Percentiles rank a stretch among this genome's conserved stretches.
phyloP scores from a whole-genome alignment of 2,113 vertebrate genomes.

The Bufo bufo region DNA sequence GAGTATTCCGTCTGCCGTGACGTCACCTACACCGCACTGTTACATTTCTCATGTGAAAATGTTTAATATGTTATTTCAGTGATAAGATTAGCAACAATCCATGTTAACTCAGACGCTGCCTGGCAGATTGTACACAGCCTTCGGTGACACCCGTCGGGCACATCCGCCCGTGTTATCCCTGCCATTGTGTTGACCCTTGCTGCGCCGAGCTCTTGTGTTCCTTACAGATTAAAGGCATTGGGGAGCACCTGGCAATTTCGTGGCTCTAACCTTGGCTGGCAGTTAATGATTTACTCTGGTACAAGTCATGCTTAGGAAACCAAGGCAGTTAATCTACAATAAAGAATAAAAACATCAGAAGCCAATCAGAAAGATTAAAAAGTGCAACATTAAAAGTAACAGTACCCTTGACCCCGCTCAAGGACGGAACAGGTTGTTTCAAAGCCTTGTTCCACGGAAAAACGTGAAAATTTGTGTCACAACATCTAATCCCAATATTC shows the following conservation, averaged over 20 bases:
- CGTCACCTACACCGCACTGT: not conserved
- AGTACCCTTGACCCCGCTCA: not conserved
- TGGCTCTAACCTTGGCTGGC: constrained; percentile 42
- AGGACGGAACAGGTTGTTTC: not conserved
- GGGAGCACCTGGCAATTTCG: constrained; percentile 34
- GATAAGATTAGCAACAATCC: constrained; percentile 25
- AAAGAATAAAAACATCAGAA: constrained; percentile 18
- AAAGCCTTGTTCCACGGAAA: not conserved
- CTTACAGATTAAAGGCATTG: constrained; percentile 17
- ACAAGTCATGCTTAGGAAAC: constrained; percentile 19
- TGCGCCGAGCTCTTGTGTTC: not conserved
- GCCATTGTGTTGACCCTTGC: not conserved
- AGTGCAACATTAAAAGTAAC: not conserved
- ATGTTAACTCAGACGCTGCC: too few species aligned
- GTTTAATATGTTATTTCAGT: not conserved
- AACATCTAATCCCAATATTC: not conserved
- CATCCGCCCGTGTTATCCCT: not conserved
- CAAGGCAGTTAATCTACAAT: constrained; percentile 23
- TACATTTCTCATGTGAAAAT: constrained; percentile 14
- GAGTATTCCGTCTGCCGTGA: not conserved
- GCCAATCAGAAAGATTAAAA: constrained; percentile 1
- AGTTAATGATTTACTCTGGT: constrained; percentile 49
- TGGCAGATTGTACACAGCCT: not conserved
- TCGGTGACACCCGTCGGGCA: not conserved
- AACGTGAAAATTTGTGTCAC: not conserved